Percentiles rank a stretch among this genome's conserved stretches.
Conservation (phyloP, 2,797 vertebrate genomes). For the Spea hammondii region DNA sequence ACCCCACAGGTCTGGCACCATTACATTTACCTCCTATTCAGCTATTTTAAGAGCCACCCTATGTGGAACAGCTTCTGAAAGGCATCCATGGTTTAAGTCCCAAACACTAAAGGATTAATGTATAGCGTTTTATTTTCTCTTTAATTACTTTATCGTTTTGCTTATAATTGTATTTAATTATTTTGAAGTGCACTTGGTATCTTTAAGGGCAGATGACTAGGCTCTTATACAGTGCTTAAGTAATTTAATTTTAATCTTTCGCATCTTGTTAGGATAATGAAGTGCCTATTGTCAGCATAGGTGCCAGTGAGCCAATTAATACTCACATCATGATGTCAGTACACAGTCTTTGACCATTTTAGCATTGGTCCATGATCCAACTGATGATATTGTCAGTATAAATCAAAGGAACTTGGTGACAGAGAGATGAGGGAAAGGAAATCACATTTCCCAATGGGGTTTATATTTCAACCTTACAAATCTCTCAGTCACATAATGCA, state of each 20-base stretch:
- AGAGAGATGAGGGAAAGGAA: neutral
- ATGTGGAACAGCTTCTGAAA: too few species aligned
- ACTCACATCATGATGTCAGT: conserved; percentile 42
- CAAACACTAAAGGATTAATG: too few species aligned
- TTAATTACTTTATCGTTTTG: neutral
- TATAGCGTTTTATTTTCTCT: too few species aligned
- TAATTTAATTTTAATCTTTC: conserved; percentile 48
- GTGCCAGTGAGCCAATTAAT: conserved; percentile 48
- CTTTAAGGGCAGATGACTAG: conserved; percentile 26
- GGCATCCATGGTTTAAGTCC: too few species aligned
- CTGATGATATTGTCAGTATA: conserved; percentile 13
- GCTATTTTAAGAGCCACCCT: too few species aligned
- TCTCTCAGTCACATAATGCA: neutral
- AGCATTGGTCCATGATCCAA: conserved; percentile 1
- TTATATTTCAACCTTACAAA: neutral
- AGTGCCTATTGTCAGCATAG: conserved; percentile 37
- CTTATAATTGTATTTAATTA: conserved; percentile 18
- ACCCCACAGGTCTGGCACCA: too few species aligned
- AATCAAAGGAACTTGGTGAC: conserved; percentile 5
- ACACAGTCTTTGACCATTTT: conserved; percentile 11
- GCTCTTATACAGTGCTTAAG: conserved; percentile 38
- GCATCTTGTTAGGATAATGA: conserved; percentile 46
- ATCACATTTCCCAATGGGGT: neutral
- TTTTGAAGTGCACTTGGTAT: conserved; percentile 21
- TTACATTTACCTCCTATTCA: too few species aligned